phyloP scores from a whole-genome alignment of 2,113 vertebrate genomes.

The Oreochromis tanganicae region DNA sequence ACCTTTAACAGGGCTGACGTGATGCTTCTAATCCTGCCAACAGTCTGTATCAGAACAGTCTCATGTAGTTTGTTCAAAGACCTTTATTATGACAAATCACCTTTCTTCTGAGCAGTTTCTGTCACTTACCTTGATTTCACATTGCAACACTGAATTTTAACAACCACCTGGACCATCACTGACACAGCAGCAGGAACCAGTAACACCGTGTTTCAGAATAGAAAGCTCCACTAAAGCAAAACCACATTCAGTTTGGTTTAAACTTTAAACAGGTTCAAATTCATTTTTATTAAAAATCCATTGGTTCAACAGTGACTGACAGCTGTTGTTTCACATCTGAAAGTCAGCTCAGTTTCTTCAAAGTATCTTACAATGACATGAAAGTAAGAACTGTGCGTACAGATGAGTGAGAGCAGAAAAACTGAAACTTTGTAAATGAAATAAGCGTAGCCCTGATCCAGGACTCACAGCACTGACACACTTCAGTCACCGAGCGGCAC shows the following conservation, averaged over 20 bases:
- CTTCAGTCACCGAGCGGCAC: background rate
- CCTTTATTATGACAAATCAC: background rate
- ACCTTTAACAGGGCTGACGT: background rate
- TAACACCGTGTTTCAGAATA: background rate
- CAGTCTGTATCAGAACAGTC: background rate
- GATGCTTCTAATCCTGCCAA: background rate
- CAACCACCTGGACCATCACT: background rate
- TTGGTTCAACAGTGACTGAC: constrained; percentile 62
- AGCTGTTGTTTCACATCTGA: constrained; percentile 46
- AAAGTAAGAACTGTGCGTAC: constrained; percentile 29
- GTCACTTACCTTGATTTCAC: constrained; percentile 19
- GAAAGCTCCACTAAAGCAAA: background rate
- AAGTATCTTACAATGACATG: constrained; percentile 62
- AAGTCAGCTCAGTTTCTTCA: constrained; percentile 58
- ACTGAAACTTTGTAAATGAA: background rate
- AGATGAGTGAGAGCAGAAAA: constrained; percentile 21
- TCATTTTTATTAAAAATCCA: constrained; percentile 56
- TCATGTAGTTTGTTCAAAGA: background rate
- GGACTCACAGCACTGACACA: background rate
- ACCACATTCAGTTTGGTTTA: background rate
- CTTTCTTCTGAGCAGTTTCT: background rate
- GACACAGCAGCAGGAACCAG: background rate
- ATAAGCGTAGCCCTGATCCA: background rate
- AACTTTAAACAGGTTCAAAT: background rate
- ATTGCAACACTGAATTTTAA: background rate